Percentiles rank a stretch among this genome's conserved stretches.
These are phyloP conservation scores for Dendrocincla fuliginosa DNA, from an alignment of 2,797 vertebrate genomes.

Conservation along the genomic window DNA sequence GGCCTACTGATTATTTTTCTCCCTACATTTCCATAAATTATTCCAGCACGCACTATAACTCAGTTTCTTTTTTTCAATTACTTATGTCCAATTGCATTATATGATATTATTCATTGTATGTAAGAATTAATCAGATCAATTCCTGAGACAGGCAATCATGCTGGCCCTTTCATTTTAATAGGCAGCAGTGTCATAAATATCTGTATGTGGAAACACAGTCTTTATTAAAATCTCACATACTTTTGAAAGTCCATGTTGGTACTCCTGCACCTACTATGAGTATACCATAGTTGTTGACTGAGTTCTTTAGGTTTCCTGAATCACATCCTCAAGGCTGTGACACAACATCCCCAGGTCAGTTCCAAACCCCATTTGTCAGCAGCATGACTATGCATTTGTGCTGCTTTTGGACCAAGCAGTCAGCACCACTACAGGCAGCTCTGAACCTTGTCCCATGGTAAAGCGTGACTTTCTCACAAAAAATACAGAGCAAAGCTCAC, in stretches of 20 bases:
- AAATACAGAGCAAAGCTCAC: background rate
- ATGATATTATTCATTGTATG: background rate
- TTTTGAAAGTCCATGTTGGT: background rate
- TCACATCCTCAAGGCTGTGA: background rate
- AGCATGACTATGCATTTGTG: accelerated
- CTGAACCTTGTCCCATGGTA: background rate
- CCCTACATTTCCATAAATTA: background rate
- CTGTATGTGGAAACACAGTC: background rate
- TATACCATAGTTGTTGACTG: background rate
- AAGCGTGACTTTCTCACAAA: background rate
- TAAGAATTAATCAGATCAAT: background rate
- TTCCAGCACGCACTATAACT: background rate
- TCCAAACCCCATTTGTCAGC: background rate
- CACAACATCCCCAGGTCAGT: background rate
- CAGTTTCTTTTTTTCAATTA: background rate
- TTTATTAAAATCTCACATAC: background rate
- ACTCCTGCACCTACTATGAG: background rate
- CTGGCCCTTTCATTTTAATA: background rate
- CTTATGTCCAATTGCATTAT: background rate
- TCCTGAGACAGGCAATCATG: background rate
- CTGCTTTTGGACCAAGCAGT: background rate
- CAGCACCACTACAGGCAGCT: accelerated
- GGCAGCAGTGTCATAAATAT: background rate
- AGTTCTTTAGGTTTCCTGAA: background rate
- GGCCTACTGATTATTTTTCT: background rate